Base-by-base conservation (phyloP, 35 echinoderm and acorn worm species). In the Lytechinus pictus region DNA sequence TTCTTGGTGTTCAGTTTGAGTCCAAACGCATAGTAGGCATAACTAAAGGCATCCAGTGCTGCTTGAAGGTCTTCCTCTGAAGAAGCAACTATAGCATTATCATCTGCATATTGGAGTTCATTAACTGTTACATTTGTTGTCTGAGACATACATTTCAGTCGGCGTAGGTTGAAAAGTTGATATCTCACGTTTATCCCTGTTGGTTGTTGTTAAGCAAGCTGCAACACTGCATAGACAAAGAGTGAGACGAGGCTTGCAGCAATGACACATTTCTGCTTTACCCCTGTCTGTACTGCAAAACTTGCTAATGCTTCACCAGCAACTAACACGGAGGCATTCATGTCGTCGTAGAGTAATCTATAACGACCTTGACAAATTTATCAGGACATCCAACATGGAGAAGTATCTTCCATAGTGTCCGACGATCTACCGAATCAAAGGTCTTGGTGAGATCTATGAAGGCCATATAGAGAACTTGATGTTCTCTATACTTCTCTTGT, bases 231-330 rank as follows among this genome's bases (percentile, higher is more conserved):
- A 28, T 28, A 51, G 53, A 95, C 27, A 6, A 95, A 86, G 14
- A 95, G 89, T 53, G 66, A 53, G 57, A 95, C 89, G 66, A 95
- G 79, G 12, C 10, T 54, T 87, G 94, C 6, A 71, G 94, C 94
- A 95, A 95, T 57, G 88, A 95, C 94, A 90, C 95, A 96, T 53
- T 89, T 89, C 54, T 96, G 89, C 52, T 92, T 96, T 52, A 96
- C 88, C 27, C 95, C 95, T 53, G 54, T 86, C 29, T 92, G n/a
- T 52, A 96, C 58, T 61, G 9, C 14, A 88, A 96, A 96, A 3
- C 52, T 9, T 54, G 54, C 95, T 55, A 90, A 96, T 60, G 52
- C 55, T 28, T 90, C 87, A 60, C 95, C 89, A 72, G 52, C 54
- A 53, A 90, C 14, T 19, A 93, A 54, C 55, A 96, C 89, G 6